A percentile compares a stretch with the other conserved stretches of the same genome.
phyloP scores from a whole-genome alignment of 2,888 invertebrate genomes.

The Leptopilina syphax region DNA sequence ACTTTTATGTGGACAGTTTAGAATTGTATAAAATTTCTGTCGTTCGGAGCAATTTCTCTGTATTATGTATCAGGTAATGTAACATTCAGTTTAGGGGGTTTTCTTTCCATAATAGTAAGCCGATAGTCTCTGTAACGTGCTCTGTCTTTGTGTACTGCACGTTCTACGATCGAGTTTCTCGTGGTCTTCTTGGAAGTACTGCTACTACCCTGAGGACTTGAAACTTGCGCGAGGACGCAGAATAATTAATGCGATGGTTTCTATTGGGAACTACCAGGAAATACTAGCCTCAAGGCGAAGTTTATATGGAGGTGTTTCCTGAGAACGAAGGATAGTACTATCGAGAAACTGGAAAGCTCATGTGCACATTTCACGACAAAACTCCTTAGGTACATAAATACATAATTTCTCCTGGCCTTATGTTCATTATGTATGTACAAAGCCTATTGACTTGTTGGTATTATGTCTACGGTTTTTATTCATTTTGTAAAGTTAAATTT shows the following conservation, averaged over 20 bases:
- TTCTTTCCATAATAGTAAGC: conserved; percentile 31
- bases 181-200: conserved; percentile 29
- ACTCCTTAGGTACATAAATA: conserved; percentile 3
- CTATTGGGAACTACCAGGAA: conserved; percentile 34
- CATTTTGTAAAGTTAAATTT: background rate
- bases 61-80: too few relatives aligned
- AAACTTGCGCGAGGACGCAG: conserved; percentile 38
- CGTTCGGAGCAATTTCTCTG: too few relatives aligned
- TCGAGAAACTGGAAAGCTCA: conserved; percentile 3
- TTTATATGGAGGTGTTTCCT: conserved; percentile 33
- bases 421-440: background rate
- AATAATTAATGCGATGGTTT: conserved; percentile 40
- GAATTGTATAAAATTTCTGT: too few relatives aligned
- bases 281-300: conserved; percentile 31
- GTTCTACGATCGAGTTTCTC: conserved; percentile 28
- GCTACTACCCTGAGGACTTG: conserved; percentile 36
- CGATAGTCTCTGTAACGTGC: conserved; percentile 34
- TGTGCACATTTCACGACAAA: conserved; percentile 18
- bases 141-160: conserved; percentile 26
- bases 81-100: too few relatives aligned
- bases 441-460: background rate
- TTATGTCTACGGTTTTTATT: background rate
- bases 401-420: background rate
- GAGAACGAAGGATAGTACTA: conserved; percentile 26
- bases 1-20: too few relatives aligned